Percentiles rank a stretch among this genome's conserved stretches.
phyloP scores from a whole-genome alignment of 2,888 invertebrate genomes.

The Eupeodes luniger region DNA sequence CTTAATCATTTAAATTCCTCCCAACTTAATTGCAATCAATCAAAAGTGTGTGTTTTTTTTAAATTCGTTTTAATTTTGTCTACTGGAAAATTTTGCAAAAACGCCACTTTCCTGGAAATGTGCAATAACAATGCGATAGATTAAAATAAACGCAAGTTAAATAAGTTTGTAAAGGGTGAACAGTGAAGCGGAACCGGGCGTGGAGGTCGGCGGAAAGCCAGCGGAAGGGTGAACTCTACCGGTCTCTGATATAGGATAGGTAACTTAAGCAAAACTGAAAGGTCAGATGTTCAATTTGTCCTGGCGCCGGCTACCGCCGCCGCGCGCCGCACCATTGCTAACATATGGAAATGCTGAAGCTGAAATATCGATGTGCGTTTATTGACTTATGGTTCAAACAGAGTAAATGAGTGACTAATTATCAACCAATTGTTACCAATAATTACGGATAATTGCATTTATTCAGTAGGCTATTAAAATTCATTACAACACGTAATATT shows the following conservation, averaged over 20 bases:
- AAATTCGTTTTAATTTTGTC: conserved; percentile 5
- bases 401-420: conserved; percentile 67
- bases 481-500: conserved; percentile 52
- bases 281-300: background rate
- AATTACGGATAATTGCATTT: conserved; percentile 73
- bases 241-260: background rate
- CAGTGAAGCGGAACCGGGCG: too few relatives aligned
- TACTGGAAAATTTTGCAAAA: background rate
- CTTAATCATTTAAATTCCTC: conserved; percentile 61
- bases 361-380: background rate
- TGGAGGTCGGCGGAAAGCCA: too few relatives aligned
- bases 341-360: background rate
- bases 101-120: background rate
- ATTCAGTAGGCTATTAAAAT: conserved; percentile 74
- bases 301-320: background rate
- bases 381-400: conserved; percentile 27
- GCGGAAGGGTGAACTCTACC: too few relatives aligned
- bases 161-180: background rate
- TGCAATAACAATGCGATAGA: background rate
- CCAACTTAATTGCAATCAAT: conserved; percentile 63
- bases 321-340: too few relatives aligned
- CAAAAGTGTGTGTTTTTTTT: conserved; percentile 4
- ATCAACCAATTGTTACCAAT: conserved; percentile 70
- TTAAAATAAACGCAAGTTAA: background rate
- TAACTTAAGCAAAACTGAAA: conserved; percentile 18